phyloP scores from a whole-genome alignment of 2,888 invertebrate species.

The Phyto melanocephala region DNA sequence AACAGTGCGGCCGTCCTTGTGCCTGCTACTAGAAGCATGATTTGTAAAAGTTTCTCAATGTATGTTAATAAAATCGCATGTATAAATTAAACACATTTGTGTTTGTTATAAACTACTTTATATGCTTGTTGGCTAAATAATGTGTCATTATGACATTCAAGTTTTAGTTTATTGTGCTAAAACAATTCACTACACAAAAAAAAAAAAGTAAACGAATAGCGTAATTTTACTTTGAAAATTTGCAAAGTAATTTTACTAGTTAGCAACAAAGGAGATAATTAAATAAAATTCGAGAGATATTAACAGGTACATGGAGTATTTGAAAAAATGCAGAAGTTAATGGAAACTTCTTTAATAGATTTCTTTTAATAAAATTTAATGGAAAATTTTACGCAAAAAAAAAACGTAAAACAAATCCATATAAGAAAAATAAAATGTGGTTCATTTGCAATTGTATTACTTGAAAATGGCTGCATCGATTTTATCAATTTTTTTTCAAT shows the following conservation, averaged over 20 bases:
- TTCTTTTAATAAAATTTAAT: no score
- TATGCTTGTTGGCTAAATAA: neutral
- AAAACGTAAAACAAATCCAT: no score
- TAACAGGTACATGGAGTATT: no score
- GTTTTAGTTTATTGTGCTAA: conserved; percentile 8
- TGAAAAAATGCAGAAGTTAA: no score
- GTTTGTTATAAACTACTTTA: no score
- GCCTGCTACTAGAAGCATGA: conserved; percentile 9
- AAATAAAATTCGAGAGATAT: no score
- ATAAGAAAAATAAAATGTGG: no score
- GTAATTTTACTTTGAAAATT: neutral
- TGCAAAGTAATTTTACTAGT: neutral
- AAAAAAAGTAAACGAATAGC: neutral
- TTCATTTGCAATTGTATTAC: no score
- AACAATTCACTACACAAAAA: neutral
- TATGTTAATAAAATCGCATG: conserved; percentile 31
- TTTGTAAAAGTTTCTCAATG: conserved; percentile 29
- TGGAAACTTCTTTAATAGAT: no score
- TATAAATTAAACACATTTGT: conserved; percentile 28
- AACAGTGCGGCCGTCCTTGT: neutral
- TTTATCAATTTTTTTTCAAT: no score
- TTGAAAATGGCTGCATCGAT: no score
- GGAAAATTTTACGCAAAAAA: no score
- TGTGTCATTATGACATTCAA: conserved; percentile 42
- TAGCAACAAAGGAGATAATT: neutral